These are phyloP conservation scores for Drosophila ohnishii DNA, from an alignment of 1,140 invertebrate genomes.

Conservation along the genomic window DNA sequence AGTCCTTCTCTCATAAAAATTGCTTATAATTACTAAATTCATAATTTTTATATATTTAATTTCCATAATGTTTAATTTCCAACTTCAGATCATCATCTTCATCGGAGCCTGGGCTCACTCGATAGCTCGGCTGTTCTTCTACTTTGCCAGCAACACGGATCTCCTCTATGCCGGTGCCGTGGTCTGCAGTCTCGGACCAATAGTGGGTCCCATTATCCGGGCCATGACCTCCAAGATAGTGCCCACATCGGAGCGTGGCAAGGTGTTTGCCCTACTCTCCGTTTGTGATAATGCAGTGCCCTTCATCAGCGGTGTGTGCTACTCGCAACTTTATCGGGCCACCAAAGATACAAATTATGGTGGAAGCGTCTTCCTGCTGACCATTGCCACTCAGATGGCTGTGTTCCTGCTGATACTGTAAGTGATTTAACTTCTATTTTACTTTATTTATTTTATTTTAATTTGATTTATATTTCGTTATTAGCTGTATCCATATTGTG, in stretches of 20 bases:
- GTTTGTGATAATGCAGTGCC: conserved; percentile 91
- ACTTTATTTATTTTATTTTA: not conserved
- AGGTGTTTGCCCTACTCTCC: conserved; percentile 88
- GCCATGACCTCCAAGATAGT: conserved; percentile 90
- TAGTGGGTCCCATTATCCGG: conserved; percentile 88
- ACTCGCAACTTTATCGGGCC: conserved; percentile 88
- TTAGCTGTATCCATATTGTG: conserved; percentile 72
- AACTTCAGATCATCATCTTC: conserved; percentile 85
- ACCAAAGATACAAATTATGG: conserved; percentile 84
- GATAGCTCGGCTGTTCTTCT: conserved; percentile 87
- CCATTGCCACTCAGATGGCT: conserved; percentile 86
- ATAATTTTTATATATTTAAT: not conserved
- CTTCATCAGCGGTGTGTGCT: conserved; percentile 87
- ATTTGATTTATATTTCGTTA: no score
- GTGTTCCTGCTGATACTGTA: conserved; percentile 87
- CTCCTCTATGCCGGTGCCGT: conserved; percentile 87
- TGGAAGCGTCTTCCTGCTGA: conserved; percentile 87
- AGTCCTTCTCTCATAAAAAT: conserved; percentile 8
- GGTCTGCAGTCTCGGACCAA: conserved; percentile 88
- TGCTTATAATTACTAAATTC: no score
- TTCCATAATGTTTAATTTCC: not conserved
- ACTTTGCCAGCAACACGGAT: conserved; percentile 84
- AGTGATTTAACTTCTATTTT: conserved; percentile 76
- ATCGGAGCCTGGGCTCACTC: conserved; percentile 88
- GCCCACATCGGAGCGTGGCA: conserved; percentile 88